Percentiles rank a stretch among this genome's conserved stretches.
Evolutionary conservation across 30 jellyfish, hydroid and myxozoan genomes (phyloP).

Genomic region (Turritopsis rubra): DNA sequence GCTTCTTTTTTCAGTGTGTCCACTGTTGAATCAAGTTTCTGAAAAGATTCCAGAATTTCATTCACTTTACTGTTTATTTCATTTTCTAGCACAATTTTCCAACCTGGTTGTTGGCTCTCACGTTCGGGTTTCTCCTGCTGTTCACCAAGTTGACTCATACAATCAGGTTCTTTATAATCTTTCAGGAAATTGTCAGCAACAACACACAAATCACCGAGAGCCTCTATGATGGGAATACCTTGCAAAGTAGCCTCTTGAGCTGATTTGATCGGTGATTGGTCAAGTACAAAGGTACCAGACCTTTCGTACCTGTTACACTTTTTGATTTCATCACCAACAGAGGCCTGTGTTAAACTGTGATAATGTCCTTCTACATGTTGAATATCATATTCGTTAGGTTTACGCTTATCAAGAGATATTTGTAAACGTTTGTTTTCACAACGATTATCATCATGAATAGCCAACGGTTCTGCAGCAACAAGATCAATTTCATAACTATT

Average conservation of each 20-base stretch:
- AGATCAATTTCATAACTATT: not conserved
- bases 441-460: not conserved
- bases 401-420: not conserved
- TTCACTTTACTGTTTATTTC: conserved; percentile 15
- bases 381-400: not conserved
- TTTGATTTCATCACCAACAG: not conserved
- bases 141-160: not conserved
- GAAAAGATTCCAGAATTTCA: conserved; percentile 31
- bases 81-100: not conserved
- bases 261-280: conserved; percentile 41
- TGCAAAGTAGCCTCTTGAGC: conserved; percentile 54
- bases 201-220: conserved; percentile 65
- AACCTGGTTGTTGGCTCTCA: not conserved
- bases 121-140: not conserved
- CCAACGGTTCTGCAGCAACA: too few species aligned
- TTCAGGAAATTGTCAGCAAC: conserved; percentile 75
- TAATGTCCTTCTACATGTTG: not conserved
- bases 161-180: conserved; percentile 11
- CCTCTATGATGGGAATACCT: conserved; percentile 89
- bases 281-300: conserved; percentile 48
- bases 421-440: too few species aligned
- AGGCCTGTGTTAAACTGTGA: not conserved
- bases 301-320: conserved; percentile 6
- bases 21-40: conserved; percentile 32
- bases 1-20: conserved; percentile 19